Base-by-base conservation (phyloP, 2,888 invertebrate species). In the Drosophila neotestacea region DNA sequence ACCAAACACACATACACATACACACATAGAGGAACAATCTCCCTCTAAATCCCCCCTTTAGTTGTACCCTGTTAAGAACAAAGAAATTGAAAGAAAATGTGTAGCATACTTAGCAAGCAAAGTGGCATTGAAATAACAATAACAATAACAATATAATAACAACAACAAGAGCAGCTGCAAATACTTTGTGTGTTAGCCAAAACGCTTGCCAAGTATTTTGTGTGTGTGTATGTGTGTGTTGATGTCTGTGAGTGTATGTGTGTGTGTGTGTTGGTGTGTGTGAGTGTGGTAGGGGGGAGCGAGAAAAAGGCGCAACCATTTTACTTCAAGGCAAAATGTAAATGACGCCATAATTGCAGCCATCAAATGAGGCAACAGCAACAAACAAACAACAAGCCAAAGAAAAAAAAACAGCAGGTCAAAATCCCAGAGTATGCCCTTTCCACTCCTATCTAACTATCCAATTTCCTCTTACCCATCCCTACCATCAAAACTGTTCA, bases 341-440 rank as follows among this genome's bases (percentile, higher is more conserved):
- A 88, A 85, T 90, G 90, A 85, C 76, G 85, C 89, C 90, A 85
- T 85, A 88, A 85, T 85, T 85, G 85, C 85, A 85, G 81, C 68
- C 81, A 90, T 89, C 89, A 88, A 90, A 82, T 71, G 71, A 76
- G 71, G 71, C 71, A 85, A 47, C 69, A 59, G 41, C 30, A 30
- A n/a, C 4, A 30, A 16, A 22, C n/a, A 39, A 36, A 36, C 32
- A n/a, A 4, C 32, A 11, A 22, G 11, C 30, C 4, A 10, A 27
- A 30, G 38, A 38, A 64, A 55, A 55, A 44, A 48, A 55, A 52
- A 67, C 61, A 71, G 58, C 79, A 66, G 73, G 67, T 63, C 55
- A 60, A 41, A 74, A 42, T 76, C 65, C 62, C 66, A 67, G 64
- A n/a, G 1, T 36, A 13, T 55, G 7, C 6, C 7, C 27, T 0